Percentiles rank a stretch among this genome's conserved stretches.
Evolutionary conservation across 2,113 vertebrate species (phyloP).

Genomic region (human (Homo sapiens)): GRCh38 chr12:97359501-97360000

Average conservation of each 20-base stretch:
- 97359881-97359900: neutral
- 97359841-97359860: neutral
- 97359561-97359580: constrained; percentile 78
- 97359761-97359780: neutral
- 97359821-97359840: neutral
- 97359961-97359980: neutral
- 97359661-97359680: constrained; percentile 55
- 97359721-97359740: neutral
- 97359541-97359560: constrained; percentile 68
- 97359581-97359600: constrained; percentile 79
- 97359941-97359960: neutral
- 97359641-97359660: constrained; percentile 60
- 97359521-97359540: constrained; percentile 78
- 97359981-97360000: neutral
- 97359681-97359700: constrained; percentile 3
- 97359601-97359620: constrained; percentile 75
- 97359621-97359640: constrained; percentile 76
- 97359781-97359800: neutral
- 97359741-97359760: neutral
- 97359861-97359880: neutral
- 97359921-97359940: neutral
- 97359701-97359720: neutral
- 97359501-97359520: constrained; percentile 71
- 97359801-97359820: neutral
- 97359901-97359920: neutral